phyloP scores from a whole-genome alignment of 2,113 vertebrate species.

The Heptranchias perlo region DNA sequence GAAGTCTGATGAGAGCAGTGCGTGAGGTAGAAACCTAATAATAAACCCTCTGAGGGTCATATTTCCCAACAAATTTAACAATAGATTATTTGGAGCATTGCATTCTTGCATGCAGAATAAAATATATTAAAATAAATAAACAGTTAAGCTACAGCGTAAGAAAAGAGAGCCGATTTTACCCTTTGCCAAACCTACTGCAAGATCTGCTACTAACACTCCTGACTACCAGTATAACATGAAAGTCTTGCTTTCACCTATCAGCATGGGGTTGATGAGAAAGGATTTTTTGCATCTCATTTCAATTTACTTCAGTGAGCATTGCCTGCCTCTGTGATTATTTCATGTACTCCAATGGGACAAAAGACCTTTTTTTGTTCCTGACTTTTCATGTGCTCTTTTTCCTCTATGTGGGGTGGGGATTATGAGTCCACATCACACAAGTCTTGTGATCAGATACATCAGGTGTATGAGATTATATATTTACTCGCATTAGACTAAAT shows the following conservation, averaged over 20 bases:
- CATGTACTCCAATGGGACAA: neutral
- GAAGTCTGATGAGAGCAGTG: slow-evolving; percentile 42
- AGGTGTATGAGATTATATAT: neutral
- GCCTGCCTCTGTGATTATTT: neutral
- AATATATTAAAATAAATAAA: neutral
- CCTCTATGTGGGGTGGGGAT: neutral
- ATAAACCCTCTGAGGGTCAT: neutral
- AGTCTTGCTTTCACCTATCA: neutral
- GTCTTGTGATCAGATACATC: neutral
- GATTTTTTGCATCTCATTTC: neutral
- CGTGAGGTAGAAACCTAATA: neutral
- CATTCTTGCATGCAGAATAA: neutral
- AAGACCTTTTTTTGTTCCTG: neutral
- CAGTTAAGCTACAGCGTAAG: neutral
- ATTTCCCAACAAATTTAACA: slow-evolving; percentile 4
- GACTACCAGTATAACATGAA: neutral
- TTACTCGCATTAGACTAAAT: neutral
- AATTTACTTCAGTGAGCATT: neutral
- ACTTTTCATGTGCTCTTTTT: too few relatives aligned
- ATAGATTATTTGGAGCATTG: neutral
- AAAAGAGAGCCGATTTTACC: neutral
- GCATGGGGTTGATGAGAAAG: neutral
- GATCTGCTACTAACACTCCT: neutral
- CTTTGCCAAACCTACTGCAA: neutral
- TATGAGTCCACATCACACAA: neutral